Evolutionary conservation across 2,113 vertebrate genomes (phyloP).

Genomic region (Poeciliopsis turrubarensis): DNA sequence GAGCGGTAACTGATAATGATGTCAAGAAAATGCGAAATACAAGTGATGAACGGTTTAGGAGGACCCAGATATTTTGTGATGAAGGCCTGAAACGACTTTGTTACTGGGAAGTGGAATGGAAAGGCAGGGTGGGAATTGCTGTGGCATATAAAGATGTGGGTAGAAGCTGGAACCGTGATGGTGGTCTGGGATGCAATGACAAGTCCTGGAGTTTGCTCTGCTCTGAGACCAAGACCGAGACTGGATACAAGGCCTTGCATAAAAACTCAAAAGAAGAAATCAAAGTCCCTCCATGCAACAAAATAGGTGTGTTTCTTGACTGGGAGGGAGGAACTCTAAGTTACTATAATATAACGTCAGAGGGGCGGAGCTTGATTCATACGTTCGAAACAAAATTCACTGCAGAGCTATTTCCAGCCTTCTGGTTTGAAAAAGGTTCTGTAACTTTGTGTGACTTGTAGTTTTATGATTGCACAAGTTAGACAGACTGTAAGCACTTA

Average conservation of each 20-base stretch:
- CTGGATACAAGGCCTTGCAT: not conserved
- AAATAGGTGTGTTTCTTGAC: conserved; percentile 39
- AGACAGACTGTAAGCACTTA: not conserved
- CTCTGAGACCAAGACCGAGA: accelerated
- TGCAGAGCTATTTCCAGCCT: conserved; percentile 14
- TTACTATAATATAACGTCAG: conserved; percentile 35
- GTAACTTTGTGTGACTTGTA: not conserved
- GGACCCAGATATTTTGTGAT: not conserved
- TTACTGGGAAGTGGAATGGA: not conserved
- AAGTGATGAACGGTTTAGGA: not conserved
- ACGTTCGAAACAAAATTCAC: conserved; percentile 39
- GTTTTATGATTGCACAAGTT: not conserved
- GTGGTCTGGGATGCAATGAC: not conserved
- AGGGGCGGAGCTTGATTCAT: conserved; percentile 18
- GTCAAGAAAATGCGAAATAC: not conserved
- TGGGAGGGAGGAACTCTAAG: conserved; percentile 36
- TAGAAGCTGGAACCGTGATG: not conserved
- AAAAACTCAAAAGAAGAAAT: not conserved
- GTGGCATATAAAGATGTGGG: not conserved
- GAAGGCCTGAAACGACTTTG: not conserved
- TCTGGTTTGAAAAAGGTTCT: conserved; percentile 42
- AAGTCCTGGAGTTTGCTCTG: not conserved
- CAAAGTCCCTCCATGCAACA: accelerated
- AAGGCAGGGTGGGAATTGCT: not conserved
- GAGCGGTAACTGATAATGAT: not conserved